These are phyloP conservation scores for Tachycineta bicolor DNA, from an alignment of 2,113 vertebrate species.

Conservation along the genomic window DNA sequence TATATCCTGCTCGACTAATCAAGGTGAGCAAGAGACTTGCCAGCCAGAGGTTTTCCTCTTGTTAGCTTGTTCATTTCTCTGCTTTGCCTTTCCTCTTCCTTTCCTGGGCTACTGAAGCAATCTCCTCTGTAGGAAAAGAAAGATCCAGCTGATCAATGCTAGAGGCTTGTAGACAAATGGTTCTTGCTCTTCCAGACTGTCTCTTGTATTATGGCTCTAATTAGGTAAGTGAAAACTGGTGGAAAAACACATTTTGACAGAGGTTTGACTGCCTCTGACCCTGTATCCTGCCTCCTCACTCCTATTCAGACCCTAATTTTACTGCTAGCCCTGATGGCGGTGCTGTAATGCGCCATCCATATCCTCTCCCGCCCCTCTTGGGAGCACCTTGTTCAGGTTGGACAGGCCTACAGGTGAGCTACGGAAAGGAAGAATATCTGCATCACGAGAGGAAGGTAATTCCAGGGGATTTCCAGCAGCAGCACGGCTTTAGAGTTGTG, in stretches of 20 bases:
- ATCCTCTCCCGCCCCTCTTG: not conserved
- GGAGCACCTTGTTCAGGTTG: not conserved
- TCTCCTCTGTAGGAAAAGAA: not conserved
- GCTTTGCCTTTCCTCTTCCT: constrained; percentile 28
- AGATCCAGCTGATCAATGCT: not conserved
- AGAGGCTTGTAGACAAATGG: not conserved
- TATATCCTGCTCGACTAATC: constrained; percentile 75
- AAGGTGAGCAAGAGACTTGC: constrained; percentile 62
- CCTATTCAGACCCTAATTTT: not conserved
- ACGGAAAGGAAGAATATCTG: not conserved
- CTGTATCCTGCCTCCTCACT: not conserved
- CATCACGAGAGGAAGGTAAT: not conserved
- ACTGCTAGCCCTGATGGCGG: not conserved
- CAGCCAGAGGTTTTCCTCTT: constrained; percentile 56
- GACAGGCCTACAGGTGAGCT: not conserved
- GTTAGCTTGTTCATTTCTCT: constrained; percentile 51
- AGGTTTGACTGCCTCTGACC: not conserved
- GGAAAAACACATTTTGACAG: not conserved
- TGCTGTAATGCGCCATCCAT: not conserved
- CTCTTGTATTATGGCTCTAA: not conserved
- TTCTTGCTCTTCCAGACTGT: not conserved
- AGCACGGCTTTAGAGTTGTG: not conserved
- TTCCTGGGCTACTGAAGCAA: not conserved
- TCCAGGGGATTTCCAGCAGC: not conserved
- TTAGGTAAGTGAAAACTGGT: not conserved